A percentile compares a stretch with the other conserved stretches of the same genome.
Evolutionary conservation across 2,797 vertebrate species (phyloP).

Genomic region (Florisuga fusca): DNA sequence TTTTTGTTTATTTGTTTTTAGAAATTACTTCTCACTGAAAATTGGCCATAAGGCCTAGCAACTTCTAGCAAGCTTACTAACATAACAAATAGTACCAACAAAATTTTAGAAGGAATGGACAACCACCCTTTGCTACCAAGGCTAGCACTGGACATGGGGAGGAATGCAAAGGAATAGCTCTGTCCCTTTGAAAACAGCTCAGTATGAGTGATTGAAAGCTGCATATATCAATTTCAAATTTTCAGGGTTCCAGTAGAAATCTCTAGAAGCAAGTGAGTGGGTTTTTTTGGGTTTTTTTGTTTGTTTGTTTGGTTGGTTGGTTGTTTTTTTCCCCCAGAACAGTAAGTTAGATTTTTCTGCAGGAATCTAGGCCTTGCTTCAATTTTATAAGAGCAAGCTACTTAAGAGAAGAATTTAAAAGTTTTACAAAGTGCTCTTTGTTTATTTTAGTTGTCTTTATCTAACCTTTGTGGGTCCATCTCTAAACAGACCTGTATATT

Average conservation of each 20-base stretch:
- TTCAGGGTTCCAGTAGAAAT: neutral
- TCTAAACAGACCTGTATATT: neutral
- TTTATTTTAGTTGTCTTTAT: constrained; percentile 13
- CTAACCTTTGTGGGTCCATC: neutral
- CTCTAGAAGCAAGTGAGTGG: neutral
- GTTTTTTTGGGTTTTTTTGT: too few species aligned
- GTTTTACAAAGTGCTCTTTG: neutral
- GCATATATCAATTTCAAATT: neutral
- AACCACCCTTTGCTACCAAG: neutral
- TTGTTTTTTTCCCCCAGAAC: neutral
- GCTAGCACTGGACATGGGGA: neutral
- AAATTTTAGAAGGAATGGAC: neutral
- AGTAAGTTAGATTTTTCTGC: neutral
- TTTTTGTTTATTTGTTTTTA: neutral
- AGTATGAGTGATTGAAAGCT: neutral
- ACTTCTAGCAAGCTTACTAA: neutral
- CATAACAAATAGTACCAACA: neutral
- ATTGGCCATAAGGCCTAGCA: neutral
- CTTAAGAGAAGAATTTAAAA: neutral
- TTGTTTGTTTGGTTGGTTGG: neutral
- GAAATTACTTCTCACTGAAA: neutral
- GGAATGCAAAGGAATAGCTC: neutral
- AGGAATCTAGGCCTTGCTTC: neutral
- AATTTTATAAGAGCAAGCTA: neutral
- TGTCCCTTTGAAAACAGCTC: neutral